Percentiles rank a stretch among this genome's conserved stretches.
Evolutionary conservation across 2,797 vertebrate genomes (phyloP).

Genomic region (Sparus aurata): DNA sequence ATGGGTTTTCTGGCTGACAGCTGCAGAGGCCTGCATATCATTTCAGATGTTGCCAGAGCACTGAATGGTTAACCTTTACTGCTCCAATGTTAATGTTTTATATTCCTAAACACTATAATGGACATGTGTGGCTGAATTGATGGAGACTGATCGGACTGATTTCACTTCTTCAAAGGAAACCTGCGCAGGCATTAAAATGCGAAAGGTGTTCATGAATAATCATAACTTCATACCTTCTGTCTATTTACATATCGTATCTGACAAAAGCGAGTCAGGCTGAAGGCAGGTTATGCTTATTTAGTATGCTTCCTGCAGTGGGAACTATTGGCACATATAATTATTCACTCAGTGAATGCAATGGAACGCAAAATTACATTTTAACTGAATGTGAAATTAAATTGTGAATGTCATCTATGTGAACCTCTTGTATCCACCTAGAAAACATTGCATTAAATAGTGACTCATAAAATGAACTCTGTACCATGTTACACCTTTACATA

Average conservation of each 20-base stretch:
- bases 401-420: neutral
- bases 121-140: constrained; percentile 15
- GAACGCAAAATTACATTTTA: neutral
- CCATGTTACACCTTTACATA: neutral
- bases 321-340: constrained; percentile 29
- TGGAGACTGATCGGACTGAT: constrained; percentile 22
- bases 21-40: constrained; percentile 41
- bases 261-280: constrained; percentile 21
- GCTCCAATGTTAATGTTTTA: constrained; percentile 55
- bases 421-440: neutral
- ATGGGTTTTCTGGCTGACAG: constrained; percentile 24
- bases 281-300: constrained; percentile 26
- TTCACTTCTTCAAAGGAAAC: constrained; percentile 35
- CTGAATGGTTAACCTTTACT: constrained; percentile 50
- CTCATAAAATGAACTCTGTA: constrained; percentile 6
- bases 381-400: constrained; percentile 2
- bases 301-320: constrained; percentile 11
- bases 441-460: neutral
- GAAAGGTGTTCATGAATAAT: constrained; percentile 43
- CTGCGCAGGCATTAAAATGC: constrained; percentile 45
- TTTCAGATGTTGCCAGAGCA: constrained; percentile 30
- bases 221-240: constrained; percentile 32
- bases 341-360: constrained; percentile 13
- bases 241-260: constrained; percentile 38
- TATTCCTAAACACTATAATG: constrained; percentile 38